Evolutionary conservation across 2,113 vertebrate genomes (phyloP).

Genomic region (Chamaea fasciata): DNA sequence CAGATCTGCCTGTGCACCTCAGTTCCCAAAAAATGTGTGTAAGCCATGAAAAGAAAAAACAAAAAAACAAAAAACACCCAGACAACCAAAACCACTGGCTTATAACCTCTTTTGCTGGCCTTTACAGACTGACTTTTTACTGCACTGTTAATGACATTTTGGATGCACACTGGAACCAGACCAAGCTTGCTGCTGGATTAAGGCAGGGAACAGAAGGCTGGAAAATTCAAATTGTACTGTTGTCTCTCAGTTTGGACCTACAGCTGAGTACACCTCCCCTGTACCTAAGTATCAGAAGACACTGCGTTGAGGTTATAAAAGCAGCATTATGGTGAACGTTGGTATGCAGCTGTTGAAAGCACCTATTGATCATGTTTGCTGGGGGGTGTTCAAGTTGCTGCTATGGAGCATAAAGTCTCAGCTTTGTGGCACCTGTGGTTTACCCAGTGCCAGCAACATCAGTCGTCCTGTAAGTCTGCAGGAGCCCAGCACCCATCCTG

Average conservation of each 20-base stretch:
- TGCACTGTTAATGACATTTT: background rate
- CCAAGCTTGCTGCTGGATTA: background rate
- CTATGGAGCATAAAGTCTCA: background rate
- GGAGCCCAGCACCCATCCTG: background rate
- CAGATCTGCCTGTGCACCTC: background rate
- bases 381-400: background rate
- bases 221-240: background rate
- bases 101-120: background rate
- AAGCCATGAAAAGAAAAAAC: background rate
- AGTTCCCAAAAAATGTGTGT: background rate
- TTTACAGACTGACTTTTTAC: background rate
- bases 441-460: background rate
- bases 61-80: background rate
- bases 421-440: background rate
- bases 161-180: background rate
- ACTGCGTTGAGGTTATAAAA: background rate
- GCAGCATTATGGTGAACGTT: background rate
- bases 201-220: background rate
- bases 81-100: background rate
- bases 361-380: background rate
- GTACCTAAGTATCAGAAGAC: background rate
- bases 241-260: background rate
- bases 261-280: background rate
- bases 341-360: background rate
- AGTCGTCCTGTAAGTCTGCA: background rate